Base-by-base conservation (phyloP, 1,140 invertebrate genomes). In the Charaxes varanes region DNA sequence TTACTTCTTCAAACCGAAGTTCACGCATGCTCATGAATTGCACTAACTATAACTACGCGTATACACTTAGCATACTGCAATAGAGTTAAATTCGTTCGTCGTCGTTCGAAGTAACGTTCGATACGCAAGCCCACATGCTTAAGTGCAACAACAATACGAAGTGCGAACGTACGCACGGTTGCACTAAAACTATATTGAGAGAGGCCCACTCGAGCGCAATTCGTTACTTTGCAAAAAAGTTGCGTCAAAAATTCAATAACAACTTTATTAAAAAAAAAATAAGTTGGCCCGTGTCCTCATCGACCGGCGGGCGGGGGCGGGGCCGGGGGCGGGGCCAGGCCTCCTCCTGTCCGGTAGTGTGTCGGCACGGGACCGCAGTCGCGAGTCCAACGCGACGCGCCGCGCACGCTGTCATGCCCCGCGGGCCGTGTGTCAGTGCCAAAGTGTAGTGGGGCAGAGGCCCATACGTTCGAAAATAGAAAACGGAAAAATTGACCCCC, bases 401-500 rank as follows among this genome's bases (percentile, higher is more conserved):
- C 53, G 52, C 60, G 59, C 59, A 57, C 51, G 62, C 42, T 53
- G 62, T 31, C 31, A 71, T 74, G 68, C 53, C 21, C 23, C 63
- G 65, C 57, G 77, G 59, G 73, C 23, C 62, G 65, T 55, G 77
- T 61, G 73, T 74, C 65, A 70, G 66, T 74, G 74, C 47, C 47
- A 53, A 32, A 64, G 76, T 78, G 72, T 53, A 68, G 77, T 81
- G 77, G 77, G 77, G 77, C 77, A 66, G 33, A 63, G 56, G 77
- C 77, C 77, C 77, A 69, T 62, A 66, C 66, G 64, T 81, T 79
- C 66, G 68, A 72, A 69, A 74, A 78, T 76, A 67, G 55, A 72
- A 68, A 79, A 81, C 77, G 72, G 62, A 71, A 78, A 74, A 68
- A 81, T 81, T 78, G 63, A 81, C 55, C 78, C 71, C 74, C 78